Base-by-base conservation (phyloP, 2,113 vertebrate species). In the Anser cygnoides region DNA sequence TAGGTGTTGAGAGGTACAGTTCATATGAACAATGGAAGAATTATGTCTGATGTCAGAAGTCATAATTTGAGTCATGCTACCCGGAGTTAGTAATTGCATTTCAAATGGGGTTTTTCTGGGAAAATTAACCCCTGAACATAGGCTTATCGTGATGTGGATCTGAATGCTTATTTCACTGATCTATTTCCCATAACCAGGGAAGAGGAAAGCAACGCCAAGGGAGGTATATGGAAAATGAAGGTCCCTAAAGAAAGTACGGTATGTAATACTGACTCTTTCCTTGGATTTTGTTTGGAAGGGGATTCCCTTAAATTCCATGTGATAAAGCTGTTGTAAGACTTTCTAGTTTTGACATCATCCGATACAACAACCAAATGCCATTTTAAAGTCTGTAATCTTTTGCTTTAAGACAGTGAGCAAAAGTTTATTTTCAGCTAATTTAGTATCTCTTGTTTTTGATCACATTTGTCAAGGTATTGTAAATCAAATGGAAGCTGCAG, bases 181-280 rank as follows among this genome's bases (percentile, higher is more conserved):
- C 43, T 95, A 0, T 95, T 96, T 95, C 39, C 79, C 61, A 59
- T 94, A 84, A 94, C 44, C 92, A 99, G 99, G 99, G 99, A 99
- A 98, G 99, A 99, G 89, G 99, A 99, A 97, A 99, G 99, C 97
- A 99, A 99, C 95, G 99, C 99, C 52, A 99, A 99, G 97, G 99
- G 99, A 54, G 99, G 99, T 1, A 97, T 99, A 29, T 99, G 99
- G 99, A 99, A 99, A 97, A 99, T 99, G 98, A 99, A 99, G 98
- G 98, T 99, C 37, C 98, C 99, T 61, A 99, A 99, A 97, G 99
- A 99, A 92, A 98, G 98, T 96, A 98, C 98, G 74, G 99, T 99
- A 98, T 80, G 99, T 97, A n/a, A 57, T 66, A 44, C 5, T 78
- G 62, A 39, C 26, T 52, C 62, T 29, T 84, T 63, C 62, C 57